Evolutionary conservation across 35 echinoderm and acorn worm genomes (phyloP), one percentile per base, ranked within the genome.

Genomic region (Apostichopus parvimensis): DNA sequence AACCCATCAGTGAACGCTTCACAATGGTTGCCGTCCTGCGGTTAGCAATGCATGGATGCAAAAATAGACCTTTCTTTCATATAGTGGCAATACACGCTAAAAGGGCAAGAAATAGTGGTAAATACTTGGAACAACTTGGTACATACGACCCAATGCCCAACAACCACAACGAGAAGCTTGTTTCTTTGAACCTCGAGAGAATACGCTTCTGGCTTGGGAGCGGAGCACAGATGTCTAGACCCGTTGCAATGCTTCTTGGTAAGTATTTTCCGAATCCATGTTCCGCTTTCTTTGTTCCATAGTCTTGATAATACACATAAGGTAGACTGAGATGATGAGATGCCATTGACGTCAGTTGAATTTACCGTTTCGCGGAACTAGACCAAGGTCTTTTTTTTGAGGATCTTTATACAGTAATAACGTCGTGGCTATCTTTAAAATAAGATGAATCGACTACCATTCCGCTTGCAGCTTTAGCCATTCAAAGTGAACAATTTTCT

Each of bases 101-200:
- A 77, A 78, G 80, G 72, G 92, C 94, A 2, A 73, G 94, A 13
- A 91, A 95, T 57, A 94, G 92, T 61, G 56, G 76, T 15, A 78
- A 85, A 57, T 80, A 71, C 26, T 83, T 95, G 7, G 96, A 98
- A 79, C 96, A 98, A 94, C 77, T 98, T 5, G 96, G 96, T 56
- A 95, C 96, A 6, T 98, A 94, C 84, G 96, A 98, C 62, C 96
- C 96, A 8, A 95, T 98, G 96, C 96, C 96, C n/a, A 98, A 98
- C 53, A 93, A 95, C 17, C 94, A 95, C 91, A 98, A 98, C 78
- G 96, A 98, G 73, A 95, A 95, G 77, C 94, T 98, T 17, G 93
- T 98, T 13, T 90, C 88, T 59, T 71, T 98, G 14, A 95, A 98
- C 79, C 84, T 98, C 68, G 96, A 95, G 52, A 70, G 94, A 92